These are phyloP conservation scores for Holacanthella duospinosa DNA, from an alignment of 2,888 invertebrate genomes.

Conservation along the genomic window DNA sequence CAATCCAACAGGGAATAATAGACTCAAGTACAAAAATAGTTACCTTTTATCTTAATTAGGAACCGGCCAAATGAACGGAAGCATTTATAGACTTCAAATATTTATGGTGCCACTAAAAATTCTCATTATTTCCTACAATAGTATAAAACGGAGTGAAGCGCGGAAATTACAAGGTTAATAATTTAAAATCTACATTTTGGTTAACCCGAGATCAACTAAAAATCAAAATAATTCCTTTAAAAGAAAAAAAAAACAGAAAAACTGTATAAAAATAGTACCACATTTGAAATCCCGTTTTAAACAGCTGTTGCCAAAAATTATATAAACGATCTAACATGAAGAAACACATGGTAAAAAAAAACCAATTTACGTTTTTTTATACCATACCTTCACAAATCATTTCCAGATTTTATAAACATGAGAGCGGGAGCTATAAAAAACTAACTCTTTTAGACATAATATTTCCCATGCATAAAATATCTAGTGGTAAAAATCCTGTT, in stretches of 20 bases:
- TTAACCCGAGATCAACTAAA: not conserved
- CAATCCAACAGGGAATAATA: not conserved
- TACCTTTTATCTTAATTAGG: constrained; percentile 3
- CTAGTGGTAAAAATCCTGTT: not conserved
- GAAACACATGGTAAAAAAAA: no score
- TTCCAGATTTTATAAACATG: not conserved
- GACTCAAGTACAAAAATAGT: not conserved
- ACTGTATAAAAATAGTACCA: no score
- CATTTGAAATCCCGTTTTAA: no score
- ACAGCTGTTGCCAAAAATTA: no score
- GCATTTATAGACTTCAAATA: not conserved
- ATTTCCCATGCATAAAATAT: no score
- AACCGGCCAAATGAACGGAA: not conserved
- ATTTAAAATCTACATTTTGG: not conserved
- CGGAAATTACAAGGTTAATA: not conserved
- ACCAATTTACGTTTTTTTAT: not conserved
- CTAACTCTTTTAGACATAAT: not conserved
- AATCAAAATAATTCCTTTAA: not conserved
- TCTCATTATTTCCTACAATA: not conserved
- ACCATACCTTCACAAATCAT: not conserved
- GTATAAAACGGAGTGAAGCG: no score
- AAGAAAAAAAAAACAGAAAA: not conserved
- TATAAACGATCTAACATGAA: no score
- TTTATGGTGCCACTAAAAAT: no score
- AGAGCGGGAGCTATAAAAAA: not conserved